These are phyloP conservation scores for Fabriciana adippe DNA, from an alignment of 2,888 invertebrate genomes.

Conservation along the genomic window DNA sequence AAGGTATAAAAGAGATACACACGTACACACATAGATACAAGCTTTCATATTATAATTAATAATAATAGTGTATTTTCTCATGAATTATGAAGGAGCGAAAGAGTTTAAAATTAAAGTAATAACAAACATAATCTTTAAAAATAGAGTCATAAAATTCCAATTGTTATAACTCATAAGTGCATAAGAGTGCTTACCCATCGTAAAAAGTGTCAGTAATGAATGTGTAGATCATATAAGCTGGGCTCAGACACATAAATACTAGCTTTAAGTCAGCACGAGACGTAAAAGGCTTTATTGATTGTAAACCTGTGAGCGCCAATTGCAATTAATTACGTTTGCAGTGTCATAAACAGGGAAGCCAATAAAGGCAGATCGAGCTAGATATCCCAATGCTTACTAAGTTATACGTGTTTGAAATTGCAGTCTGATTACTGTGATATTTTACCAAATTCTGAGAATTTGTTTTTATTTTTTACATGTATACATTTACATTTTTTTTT, in stretches of 20 bases:
- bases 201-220: constrained; percentile 2
- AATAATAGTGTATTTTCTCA: no score
- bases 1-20: no score
- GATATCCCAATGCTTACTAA: constrained; percentile 18
- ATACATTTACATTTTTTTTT: no score
- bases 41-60: no score
- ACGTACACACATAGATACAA: no score
- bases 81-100: no score
- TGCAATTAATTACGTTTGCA: constrained; percentile 48
- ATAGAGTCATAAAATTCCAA: background rate
- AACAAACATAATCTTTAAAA: no score
- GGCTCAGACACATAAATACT: constrained; percentile 32
- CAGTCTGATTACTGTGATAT: no score
- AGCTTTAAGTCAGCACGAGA: constrained; percentile 19
- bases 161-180: background rate
- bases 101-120: no score
- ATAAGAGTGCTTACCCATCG: background rate
- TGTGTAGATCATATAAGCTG: constrained; percentile 24
- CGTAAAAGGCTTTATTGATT: constrained; percentile 26
- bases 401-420: no score
- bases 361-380: constrained; percentile 38
- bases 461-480: no score
- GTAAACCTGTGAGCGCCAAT: constrained; percentile 37
- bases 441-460: no score
- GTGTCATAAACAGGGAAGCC: constrained; percentile 42